phyloP scores from a whole-genome alignment of 1,140 invertebrate genomes.

The Laupala kohalensis region DNA sequence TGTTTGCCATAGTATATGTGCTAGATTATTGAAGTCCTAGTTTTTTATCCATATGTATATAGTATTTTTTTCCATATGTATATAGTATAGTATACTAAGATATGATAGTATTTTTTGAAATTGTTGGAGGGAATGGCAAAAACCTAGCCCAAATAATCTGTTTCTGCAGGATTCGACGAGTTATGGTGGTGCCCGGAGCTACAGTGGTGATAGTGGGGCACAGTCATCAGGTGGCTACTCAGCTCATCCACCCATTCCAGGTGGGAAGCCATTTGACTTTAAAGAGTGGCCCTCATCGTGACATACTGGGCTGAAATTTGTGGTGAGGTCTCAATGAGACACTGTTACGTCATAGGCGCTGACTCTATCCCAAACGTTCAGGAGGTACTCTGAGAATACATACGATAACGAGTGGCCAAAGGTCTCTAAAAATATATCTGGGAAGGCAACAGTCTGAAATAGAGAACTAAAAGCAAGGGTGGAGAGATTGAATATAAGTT shows the following conservation, averaged over 20 bases:
- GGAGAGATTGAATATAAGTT: not conserved
- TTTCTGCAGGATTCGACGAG: constrained; percentile 25
- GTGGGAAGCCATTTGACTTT: constrained; percentile 42
- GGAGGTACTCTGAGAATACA: not conserved
- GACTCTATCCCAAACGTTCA: not conserved
- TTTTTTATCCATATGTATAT: too few species aligned
- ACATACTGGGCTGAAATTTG: constrained; percentile 22
- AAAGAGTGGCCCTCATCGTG: constrained; percentile 46
- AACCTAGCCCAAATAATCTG: not conserved
- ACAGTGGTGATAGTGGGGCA: constrained; percentile 28
- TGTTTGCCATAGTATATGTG: too few species aligned
- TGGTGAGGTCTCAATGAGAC: constrained; percentile 1
- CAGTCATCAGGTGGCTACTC: constrained; percentile 41
- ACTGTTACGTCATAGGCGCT: constrained; percentile 4
- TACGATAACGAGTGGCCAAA: not conserved
- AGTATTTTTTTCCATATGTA: too few species aligned
- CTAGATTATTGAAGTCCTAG: too few species aligned
- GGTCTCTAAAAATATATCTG: not conserved
- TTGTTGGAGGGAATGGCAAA: not conserved
- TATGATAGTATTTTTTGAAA: not conserved
- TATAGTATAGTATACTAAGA: too few species aligned
- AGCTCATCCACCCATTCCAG: constrained; percentile 36
- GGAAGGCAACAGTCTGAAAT: not conserved
- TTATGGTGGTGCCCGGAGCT: constrained; percentile 28
- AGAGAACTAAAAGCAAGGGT: not conserved